Conservation (phyloP, 2,113 vertebrate species). For the Epinephelus moara region DNA sequence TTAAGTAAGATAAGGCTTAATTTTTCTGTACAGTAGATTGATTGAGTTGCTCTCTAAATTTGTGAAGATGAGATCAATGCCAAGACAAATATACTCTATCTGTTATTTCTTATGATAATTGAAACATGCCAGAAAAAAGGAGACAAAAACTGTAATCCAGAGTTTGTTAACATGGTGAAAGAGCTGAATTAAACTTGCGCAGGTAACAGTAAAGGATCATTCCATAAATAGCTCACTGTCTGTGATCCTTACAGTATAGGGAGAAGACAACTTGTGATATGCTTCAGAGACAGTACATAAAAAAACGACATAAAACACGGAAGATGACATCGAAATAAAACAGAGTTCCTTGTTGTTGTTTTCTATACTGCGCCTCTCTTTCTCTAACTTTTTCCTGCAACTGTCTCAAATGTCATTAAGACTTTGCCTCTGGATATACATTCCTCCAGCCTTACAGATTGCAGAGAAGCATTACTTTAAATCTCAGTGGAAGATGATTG, state of each 20-base stretch:
- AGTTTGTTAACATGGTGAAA: not conserved
- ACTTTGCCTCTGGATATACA: not conserved
- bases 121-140: not conserved
- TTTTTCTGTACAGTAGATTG: not conserved
- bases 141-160: not conserved
- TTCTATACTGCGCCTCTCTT: not conserved
- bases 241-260: not conserved
- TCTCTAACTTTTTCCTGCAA: not conserved
- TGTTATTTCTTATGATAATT: not conserved
- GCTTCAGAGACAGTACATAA: not conserved
- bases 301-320: not conserved
- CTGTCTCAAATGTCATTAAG: not conserved
- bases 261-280: not conserved
- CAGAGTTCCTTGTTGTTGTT: not conserved
- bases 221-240: not conserved
- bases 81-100: not conserved
- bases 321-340: not conserved
- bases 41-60: not conserved
- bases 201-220: not conserved
- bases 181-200: not conserved
- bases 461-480: not conserved
- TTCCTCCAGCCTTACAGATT: not conserved
- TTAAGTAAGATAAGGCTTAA: not conserved
- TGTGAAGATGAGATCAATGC: not conserved
- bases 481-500: not conserved